A percentile compares a stretch with the other conserved stretches of the same genome.
Conservation (phyloP, 2,888 invertebrate genomes). For the Papilio demoleus region DNA sequence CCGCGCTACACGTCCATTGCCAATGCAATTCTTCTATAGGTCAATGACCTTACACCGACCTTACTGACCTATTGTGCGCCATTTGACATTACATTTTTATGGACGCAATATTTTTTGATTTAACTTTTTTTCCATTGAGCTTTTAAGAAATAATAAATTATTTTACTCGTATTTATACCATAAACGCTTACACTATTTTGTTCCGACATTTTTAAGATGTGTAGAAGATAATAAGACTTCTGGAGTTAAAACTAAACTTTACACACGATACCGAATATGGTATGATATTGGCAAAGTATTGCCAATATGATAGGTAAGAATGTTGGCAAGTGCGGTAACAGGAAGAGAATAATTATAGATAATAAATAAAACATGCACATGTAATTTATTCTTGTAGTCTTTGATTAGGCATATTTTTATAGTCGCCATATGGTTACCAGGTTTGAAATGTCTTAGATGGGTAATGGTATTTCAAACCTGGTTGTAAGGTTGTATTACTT, state of each 20-base stretch:
- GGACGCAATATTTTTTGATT: background rate
- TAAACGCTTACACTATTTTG: too few relatives aligned
- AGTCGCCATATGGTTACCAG: background rate
- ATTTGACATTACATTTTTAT: constrained; percentile 8
- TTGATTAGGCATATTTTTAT: background rate
- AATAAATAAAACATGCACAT: constrained; percentile 1
- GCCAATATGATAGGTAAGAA: background rate
- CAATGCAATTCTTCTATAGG: constrained; percentile 16
- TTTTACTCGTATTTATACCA: too few relatives aligned
- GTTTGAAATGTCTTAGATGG: background rate
- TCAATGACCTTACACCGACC: constrained; percentile 5
- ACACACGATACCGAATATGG: too few relatives aligned
- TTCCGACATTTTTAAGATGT: too few relatives aligned
- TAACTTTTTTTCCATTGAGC: background rate
- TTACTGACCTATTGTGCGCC: constrained; percentile 18
- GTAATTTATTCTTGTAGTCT: background rate
- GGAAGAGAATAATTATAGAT: background rate
- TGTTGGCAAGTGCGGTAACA: background rate
- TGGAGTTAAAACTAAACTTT: too few relatives aligned
- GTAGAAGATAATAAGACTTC: background rate
- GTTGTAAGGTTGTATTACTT: too few relatives aligned
- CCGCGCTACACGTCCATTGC: constrained; percentile 6
- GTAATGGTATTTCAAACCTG: too few relatives aligned
- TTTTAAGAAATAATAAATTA: too few relatives aligned
- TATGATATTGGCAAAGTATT: background rate